Conservation (phyloP, 2,113 vertebrate species). For the Pelecanus crispus region DNA sequence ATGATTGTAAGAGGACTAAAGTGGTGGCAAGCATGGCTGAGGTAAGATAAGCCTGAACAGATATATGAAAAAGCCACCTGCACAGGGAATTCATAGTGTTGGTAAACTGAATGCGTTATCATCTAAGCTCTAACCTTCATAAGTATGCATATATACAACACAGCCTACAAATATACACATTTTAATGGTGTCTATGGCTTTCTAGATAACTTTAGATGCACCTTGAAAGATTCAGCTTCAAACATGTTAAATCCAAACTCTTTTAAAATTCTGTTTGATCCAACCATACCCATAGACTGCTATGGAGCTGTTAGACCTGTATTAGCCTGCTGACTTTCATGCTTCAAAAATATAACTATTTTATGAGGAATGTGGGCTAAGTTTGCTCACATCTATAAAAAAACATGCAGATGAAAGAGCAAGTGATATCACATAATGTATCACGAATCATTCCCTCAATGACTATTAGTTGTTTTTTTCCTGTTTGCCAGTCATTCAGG, state of each 20-base stretch:
- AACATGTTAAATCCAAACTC: neutral
- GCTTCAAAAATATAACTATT: neutral
- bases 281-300: neutral
- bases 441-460: neutral
- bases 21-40: neutral
- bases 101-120: neutral
- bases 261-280: conserved; percentile 1
- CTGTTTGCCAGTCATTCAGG: neutral
- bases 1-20: neutral
- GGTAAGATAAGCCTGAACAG: neutral
- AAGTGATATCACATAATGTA: neutral
- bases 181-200: neutral
- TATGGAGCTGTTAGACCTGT: neutral
- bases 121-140: neutral
- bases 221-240: neutral
- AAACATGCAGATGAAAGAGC: neutral
- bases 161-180: neutral
- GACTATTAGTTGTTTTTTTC: neutral
- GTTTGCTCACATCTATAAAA: neutral
- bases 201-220: neutral
- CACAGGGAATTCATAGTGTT: neutral
- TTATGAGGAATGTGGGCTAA: neutral
- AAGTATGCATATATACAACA: neutral
- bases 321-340: neutral
- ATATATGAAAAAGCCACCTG: neutral